phyloP scores from a whole-genome alignment of 2,888 invertebrate genomes.

The Athrips mouffetella region DNA sequence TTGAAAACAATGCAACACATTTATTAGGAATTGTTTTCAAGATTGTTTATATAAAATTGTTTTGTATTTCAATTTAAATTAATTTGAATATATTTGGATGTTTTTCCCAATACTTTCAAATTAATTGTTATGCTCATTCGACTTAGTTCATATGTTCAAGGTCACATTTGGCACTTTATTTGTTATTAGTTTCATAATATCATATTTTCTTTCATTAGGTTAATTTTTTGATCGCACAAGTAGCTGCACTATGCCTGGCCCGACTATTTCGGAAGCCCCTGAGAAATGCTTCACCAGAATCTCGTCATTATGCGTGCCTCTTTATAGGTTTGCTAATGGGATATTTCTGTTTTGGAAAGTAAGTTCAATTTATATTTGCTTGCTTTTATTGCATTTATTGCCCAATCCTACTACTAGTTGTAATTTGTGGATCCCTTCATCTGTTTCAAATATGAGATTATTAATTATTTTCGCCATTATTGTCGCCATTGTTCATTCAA shows the following conservation, averaged over 20 bases:
- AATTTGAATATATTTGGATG: too few species aligned
- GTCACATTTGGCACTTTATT: constrained; percentile 35
- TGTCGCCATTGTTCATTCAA: too few species aligned
- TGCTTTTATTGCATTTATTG: neutral
- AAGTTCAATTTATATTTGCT: constrained; percentile 54
- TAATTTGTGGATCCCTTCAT: too few species aligned
- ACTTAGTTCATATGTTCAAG: constrained; percentile 20
- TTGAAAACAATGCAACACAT: too few species aligned
- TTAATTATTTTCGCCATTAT: too few species aligned
- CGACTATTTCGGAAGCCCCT: constrained; percentile 87
- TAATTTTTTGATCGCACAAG: constrained; percentile 91
- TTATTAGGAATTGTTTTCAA: too few species aligned
- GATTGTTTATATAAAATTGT: too few species aligned
- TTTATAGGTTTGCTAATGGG: constrained; percentile 88
- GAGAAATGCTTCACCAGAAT: constrained; percentile 83
- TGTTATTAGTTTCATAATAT: constrained; percentile 39
- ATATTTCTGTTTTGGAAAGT: constrained; percentile 93
- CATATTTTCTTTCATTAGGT: constrained; percentile 80
- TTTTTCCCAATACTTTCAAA: neutral
- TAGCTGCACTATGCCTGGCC: constrained; percentile 87
- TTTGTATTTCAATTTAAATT: too few species aligned
- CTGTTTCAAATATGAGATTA: too few species aligned
- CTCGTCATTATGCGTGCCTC: constrained; percentile 88
- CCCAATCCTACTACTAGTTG: neutral
- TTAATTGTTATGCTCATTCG: neutral